Base-by-base conservation (phyloP, 2,797 vertebrate genomes). In the Echiichthys vipera region DNA sequence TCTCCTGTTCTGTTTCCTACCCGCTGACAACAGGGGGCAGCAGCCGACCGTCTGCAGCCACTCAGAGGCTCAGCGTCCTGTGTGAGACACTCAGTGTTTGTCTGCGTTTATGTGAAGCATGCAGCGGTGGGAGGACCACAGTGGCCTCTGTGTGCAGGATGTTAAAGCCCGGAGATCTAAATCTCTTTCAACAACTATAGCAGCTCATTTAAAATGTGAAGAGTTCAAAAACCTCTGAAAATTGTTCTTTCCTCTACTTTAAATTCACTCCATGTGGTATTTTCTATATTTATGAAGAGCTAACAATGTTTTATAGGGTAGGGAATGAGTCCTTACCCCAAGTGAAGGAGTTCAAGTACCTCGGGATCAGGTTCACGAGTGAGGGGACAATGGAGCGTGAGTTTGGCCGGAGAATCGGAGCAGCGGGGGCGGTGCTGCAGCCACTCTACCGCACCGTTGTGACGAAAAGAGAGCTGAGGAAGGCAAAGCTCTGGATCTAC, bases 31-130 rank as follows among this genome's bases (percentile, higher is more conserved):
- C 0, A 24, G 81, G 74, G 43, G 68, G 71, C 75, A 62, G 53
- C 72, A 74, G 25, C 1, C 0, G 1, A 15, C 17, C n/a, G 1
- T 14, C 59, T 2, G 17, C 51, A 1, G 0, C 29, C 0, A 18
- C 34, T 5, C 46, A 15, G 2, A 50, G 3, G 12, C 51, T 75
- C 54, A 4, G 3, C 59, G 3, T 85, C 36, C 61, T n/a, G 18
- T 74, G 79, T 82, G 65, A 81, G 82, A 24, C 13, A 1, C 37
- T 53, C 49, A 7, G 9, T 47, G 57, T 40, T 17, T 39, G 17
- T 39, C 18, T 39, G 40, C 5, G 2, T 29, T 20, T 5, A 10
- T 1, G 3, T 8, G 30, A 43, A 5, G 2, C 46, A 5, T 17
- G 27, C 25, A 50, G 43, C 37, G 40, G 39, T 36, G 17, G 29